Evolutionary conservation across 2,888 invertebrate species (phyloP).

Genomic region (Pharmacophagus antenor): DNA sequence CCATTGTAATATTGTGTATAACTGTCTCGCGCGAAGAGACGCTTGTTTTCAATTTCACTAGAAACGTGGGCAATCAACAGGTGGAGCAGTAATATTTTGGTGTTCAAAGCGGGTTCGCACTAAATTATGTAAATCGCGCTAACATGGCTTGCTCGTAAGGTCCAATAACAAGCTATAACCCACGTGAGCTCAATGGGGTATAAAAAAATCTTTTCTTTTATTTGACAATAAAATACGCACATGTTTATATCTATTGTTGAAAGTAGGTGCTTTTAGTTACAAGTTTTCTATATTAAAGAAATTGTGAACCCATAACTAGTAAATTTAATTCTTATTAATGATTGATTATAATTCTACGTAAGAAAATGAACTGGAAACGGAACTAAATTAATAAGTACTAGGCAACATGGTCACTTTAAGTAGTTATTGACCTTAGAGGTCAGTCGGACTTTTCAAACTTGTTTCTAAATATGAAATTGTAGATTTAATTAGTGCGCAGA

Average conservation of each 20-base stretch:
- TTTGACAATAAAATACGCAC: too few relatives aligned
- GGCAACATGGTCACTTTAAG: slow-evolving; percentile 8
- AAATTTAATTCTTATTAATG: too few relatives aligned
- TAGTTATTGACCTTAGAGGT: slow-evolving; percentile 5
- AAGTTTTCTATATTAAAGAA: not conserved
- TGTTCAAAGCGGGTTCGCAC: slow-evolving; percentile 16
- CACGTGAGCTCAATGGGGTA: not conserved
- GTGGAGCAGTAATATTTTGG: slow-evolving; percentile 34
- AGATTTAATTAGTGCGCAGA: too few relatives aligned
- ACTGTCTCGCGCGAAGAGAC: slow-evolving; percentile 37
- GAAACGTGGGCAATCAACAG: slow-evolving; percentile 33
- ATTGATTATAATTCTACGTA: too few relatives aligned
- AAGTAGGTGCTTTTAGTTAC: too few relatives aligned
- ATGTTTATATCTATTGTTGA: too few relatives aligned
- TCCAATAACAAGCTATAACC: not conserved
- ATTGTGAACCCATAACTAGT: too few relatives aligned
- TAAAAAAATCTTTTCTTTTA: not conserved
- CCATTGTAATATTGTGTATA: too few relatives aligned
- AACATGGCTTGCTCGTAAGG: not conserved
- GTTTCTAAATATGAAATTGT: not conserved
- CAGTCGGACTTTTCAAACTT: slow-evolving; percentile 1
- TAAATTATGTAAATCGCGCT: slow-evolving; percentile 12
- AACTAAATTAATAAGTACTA: slow-evolving; percentile 14
- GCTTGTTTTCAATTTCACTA: slow-evolving; percentile 40
- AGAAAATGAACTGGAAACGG: slow-evolving; percentile 22